Base-by-base conservation (phyloP, 2,113 vertebrate genomes). In the Setophaga petechia region DNA sequence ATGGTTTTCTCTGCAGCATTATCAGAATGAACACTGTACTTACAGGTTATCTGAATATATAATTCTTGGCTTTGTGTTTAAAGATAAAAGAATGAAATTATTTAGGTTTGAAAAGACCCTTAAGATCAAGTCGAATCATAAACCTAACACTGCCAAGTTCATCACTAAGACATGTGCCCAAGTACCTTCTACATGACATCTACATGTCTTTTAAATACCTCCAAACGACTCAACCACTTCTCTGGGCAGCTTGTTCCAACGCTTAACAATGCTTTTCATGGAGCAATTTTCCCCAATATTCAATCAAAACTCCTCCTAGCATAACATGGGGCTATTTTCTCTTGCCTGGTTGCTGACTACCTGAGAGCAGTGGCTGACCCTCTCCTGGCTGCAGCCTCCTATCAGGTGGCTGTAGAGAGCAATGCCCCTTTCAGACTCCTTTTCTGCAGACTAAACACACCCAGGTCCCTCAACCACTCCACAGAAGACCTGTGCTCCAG, bases 261-360 rank as follows among this genome's bases (percentile, higher is more conserved):
- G 16, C 37, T 52, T 58, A 55, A 65, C 8, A 47, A 19, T 5
- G 22, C 37, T 81, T 57, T 63, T 16, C 2, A 35, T 12, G 9
- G 44, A 63, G 17, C 37, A n/a, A 1, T 44, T 57, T 68, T 63
- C 18, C 43, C 31, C 52, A 49, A 5, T 58, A 35, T 8, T 33
- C 10, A 65, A 24, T 18, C 30, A 58, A 63, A 84, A 46, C 30
- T 31, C 21, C 12, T 30, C 18, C 35, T 33, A 17, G 43, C 1
- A 5, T 55, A 68, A 63, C 2, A 2, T 41, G 13, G 57, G 15
- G 15, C 11, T 11, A 39, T 35, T 75, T 71, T 39, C 11, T 51
- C 25, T 65, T 4, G 14, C 62, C 37, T 1, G 0, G 31, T 39
- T 0, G 0, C 30, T 22, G 7, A 25, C 28, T 37, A 19, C 27